Base-by-base conservation (phyloP, 2,113 vertebrate species). In the Thamnophis sirtalis region DNA sequence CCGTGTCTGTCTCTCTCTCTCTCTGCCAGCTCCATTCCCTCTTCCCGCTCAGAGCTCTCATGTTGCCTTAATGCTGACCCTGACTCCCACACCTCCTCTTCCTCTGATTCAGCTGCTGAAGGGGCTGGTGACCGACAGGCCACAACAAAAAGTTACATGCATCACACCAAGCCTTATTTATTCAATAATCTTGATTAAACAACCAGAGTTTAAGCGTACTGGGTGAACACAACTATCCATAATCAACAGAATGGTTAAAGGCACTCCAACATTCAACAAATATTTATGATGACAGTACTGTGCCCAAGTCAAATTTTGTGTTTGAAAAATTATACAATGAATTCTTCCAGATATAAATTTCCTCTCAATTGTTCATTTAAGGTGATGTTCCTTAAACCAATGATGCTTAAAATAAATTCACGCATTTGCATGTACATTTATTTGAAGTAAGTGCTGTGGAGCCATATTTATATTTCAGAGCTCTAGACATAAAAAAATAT, bases 81-180 rank as follows among this genome's bases (percentile, higher is more conserved):
- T 55, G 17, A 55, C 19, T 55, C 5, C 54, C 54, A 55, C 54
- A 4, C 53, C 4, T 0, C 17, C 54, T 55, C 54, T 0, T 19
- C 54, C 13, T 55, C 17, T 55, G 54, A 55, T 55, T 55, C 4
- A 2, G 5, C 5, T 55, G 54, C 54, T 55, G 53, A 4, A 54
- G 53, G 3, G 13, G 54, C 54, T 5, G 5, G 54, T 0, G 19
- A 1, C 54, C 4, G 5, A 6, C 5, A 55, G 17, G 5, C 17
- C 54, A 55, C 54, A 55, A 55, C 17, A 55, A 55, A 55, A 21
- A 9, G 8, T 56, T 56, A 24, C 6, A 2, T 26, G 58, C 24
- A 26, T 3, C 58, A 63, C 3, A 28, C 58, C 63, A 68, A 68
- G 28, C 63, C 63, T 68, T n/a, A 68, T 68, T n/a, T 68, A 68